Evolutionary conservation across 2,797 vertebrate genomes (phyloP).

Genomic region (Amazonetta brasiliensis): DNA sequence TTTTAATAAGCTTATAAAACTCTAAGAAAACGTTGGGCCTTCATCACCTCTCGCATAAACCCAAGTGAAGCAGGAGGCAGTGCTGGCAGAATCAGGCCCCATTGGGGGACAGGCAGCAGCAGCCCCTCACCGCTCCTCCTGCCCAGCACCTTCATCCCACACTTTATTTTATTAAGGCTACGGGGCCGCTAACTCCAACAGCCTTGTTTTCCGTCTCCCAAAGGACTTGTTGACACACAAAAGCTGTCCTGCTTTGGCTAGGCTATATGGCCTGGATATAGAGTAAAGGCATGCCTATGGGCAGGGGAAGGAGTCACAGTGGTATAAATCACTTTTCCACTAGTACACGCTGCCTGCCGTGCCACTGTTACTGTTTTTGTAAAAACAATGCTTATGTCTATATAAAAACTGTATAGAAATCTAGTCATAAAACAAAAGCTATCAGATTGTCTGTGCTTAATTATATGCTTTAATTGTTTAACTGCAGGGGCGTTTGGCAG

Average conservation of each 20-base stretch:
- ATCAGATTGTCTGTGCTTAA: slow-evolving; percentile 35
- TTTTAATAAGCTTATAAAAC: not conserved
- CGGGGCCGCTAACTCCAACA: not conserved
- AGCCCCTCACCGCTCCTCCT: not conserved
- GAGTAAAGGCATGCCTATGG: not conserved
- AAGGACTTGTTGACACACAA: not conserved
- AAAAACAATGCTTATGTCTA: not conserved
- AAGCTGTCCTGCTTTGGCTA: slow-evolving; percentile 2
- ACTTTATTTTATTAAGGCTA: not conserved
- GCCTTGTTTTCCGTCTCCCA: not conserved
- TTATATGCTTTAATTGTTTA: slow-evolving; percentile 61
- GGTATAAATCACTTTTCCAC: not conserved
- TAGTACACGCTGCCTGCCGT: not conserved
- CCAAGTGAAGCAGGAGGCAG: not conserved
- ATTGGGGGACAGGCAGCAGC: not conserved
- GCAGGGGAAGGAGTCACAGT: not conserved
- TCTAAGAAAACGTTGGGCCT: not conserved
- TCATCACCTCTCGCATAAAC: accelerated
- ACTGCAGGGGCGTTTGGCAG: slow-evolving; percentile 52
- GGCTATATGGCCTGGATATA: not conserved
- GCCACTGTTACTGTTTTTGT: not conserved
- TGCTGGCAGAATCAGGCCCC: accelerated
- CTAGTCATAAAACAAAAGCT: not conserved
- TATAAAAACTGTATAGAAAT: not conserved
- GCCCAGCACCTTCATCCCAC: too few relatives aligned